phyloP scores from a whole-genome alignment of 2,797 vertebrate genomes.

The Sciurus vulgaris region DNA sequence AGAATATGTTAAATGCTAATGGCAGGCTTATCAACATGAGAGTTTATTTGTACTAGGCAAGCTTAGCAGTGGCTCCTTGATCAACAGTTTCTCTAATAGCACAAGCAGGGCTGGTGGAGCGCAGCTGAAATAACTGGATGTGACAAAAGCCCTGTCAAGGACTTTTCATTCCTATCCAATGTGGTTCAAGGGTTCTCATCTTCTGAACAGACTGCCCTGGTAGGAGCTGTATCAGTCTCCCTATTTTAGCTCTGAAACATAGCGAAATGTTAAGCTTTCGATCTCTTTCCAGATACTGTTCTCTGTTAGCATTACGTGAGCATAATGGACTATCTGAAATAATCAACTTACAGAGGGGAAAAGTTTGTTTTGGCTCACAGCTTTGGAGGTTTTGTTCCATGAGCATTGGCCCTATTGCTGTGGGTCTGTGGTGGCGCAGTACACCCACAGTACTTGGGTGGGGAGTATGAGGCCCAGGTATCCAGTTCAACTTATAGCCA shows the following conservation, averaged over 20 bases:
- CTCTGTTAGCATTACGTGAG: not conserved
- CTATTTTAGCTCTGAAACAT: not conserved
- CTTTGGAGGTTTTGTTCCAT: not conserved
- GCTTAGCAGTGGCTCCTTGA: not conserved
- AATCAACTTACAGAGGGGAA: not conserved
- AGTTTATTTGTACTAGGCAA: not conserved
- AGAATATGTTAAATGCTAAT: not conserved
- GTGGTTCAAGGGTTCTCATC: not conserved
- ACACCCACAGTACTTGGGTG: no score
- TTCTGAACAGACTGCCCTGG: not conserved
- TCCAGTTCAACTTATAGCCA: not conserved
- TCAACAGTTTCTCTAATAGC: not conserved
- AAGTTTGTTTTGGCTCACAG: not conserved
- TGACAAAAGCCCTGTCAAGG: not conserved
- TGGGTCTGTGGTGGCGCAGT: not conserved
- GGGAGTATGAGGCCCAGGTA: not conserved
- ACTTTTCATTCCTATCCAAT: not conserved
- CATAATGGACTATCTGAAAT: not conserved
- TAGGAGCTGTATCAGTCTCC: not conserved
- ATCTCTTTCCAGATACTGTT: not conserved
- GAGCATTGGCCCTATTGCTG: not conserved
- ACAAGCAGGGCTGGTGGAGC: not conserved
- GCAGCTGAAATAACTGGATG: not conserved
- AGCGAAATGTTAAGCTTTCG: not conserved
- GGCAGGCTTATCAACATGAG: not conserved